Conservation (phyloP, 2,888 invertebrate species). For the Drosophila crucigera region DNA sequence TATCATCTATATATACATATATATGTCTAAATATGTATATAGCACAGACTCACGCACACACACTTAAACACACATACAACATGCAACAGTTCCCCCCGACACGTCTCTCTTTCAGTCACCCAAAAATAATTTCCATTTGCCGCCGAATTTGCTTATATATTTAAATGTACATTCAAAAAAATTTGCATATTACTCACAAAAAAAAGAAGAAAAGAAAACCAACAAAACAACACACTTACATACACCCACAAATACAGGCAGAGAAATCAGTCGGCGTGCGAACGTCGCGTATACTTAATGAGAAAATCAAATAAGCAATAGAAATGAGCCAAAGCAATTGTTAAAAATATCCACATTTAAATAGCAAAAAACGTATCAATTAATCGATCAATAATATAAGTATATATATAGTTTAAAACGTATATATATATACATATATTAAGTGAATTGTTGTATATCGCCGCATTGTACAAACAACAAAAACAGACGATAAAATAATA, state of each 20-base stretch:
- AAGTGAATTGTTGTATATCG: slow-evolving; percentile 48
- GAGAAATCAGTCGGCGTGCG: slow-evolving; percentile 31
- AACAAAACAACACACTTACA: slow-evolving; percentile 6
- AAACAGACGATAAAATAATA: slow-evolving; percentile 15
- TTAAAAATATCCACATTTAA: slow-evolving; percentile 64
- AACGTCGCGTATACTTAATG: slow-evolving; percentile 54
- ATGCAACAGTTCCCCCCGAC: slow-evolving; percentile 73
- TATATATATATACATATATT: slow-evolving; percentile 24
- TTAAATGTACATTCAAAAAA: slow-evolving; percentile 45
- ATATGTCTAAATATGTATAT: slow-evolving; percentile 26
- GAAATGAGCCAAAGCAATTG: slow-evolving; percentile 58
- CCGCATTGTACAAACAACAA: slow-evolving; percentile 64
- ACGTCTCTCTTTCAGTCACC: slow-evolving; percentile 55
- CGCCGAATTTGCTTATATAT: slow-evolving; percentile 30
- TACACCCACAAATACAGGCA: slow-evolving; percentile 2
- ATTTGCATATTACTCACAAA: slow-evolving; percentile 52
- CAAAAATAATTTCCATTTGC: slow-evolving; percentile 39
- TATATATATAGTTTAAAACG: slow-evolving; percentile 8
- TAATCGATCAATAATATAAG: slow-evolving; percentile 52
- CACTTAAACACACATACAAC: slow-evolving; percentile 27
- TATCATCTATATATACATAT: slow-evolving; percentile 17
- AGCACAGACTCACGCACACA: slow-evolving; percentile 19
- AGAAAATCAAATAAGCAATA: slow-evolving; percentile 41
- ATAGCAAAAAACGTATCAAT: slow-evolving; percentile 58
- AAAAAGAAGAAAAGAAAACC: slow-evolving; percentile 8